These are phyloP conservation scores for Bibio marci DNA, from an alignment of 2,888 invertebrate genomes.

Conservation along the genomic window DNA sequence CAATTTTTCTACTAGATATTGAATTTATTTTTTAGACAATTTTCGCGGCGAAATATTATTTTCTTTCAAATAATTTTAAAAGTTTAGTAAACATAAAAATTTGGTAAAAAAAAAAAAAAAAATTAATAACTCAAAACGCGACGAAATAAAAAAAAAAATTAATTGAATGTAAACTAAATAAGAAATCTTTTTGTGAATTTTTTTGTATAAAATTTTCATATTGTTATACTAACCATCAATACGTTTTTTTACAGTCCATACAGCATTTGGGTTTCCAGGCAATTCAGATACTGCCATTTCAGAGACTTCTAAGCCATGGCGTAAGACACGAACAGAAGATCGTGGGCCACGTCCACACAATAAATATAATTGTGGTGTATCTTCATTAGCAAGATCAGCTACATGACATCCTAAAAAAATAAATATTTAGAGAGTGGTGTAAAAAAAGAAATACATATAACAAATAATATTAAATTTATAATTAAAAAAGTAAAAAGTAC, in stretches of 20 bases:
- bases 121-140: conserved; percentile 8
- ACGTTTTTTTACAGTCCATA: conserved; percentile 95
- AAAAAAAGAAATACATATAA: neutral
- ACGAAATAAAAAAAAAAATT: neutral
- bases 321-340: conserved; percentile 78
- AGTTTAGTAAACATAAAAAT: no score
- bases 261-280: conserved; percentile 99
- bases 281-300: conserved; percentile 99
- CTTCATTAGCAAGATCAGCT: conserved; percentile 92
- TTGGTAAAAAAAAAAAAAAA: conserved; percentile 7
- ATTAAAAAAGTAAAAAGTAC: conserved; percentile 24
- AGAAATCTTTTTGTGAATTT: no score
- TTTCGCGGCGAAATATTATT: no score
- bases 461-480: neutral
- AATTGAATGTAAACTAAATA: no score
- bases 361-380: conserved; percentile 94
- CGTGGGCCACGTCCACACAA: conserved; percentile 91
- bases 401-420: conserved; percentile 52
- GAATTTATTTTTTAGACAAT: no score
- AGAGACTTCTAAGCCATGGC: conserved; percentile 95
- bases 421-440: neutral
- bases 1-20: conserved; percentile 8
- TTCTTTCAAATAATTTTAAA: no score
- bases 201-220: no score
- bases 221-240: conserved; percentile 69